A percentile compares a stretch with the other conserved stretches of the same genome.
phyloP scores from a whole-genome alignment of 2,797 vertebrate species.

The Naso thynnoides region DNA sequence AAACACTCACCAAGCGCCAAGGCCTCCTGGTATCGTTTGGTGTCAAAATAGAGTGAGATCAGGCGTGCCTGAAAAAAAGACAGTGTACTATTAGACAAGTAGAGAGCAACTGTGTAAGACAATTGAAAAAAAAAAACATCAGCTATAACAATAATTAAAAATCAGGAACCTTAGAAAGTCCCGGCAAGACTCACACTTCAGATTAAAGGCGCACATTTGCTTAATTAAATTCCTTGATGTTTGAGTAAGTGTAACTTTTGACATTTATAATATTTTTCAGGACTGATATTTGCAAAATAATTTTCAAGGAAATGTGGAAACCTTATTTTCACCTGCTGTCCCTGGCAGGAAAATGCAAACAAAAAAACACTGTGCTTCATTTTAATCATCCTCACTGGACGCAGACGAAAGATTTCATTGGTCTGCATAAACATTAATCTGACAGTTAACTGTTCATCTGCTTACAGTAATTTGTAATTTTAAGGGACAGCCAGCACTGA shows the following conservation, averaged over 20 bases:
- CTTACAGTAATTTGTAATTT: not conserved
- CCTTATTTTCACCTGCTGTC: too few relatives aligned
- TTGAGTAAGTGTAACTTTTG: not conserved
- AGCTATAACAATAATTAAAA: not conserved
- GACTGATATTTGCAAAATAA: not conserved
- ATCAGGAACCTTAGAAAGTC: not conserved
- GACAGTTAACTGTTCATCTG: too few relatives aligned
- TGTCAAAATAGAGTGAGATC: conserved; percentile 98
- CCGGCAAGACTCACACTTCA: not conserved
- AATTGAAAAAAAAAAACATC: not conserved
- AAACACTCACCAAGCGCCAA: conserved; percentile 93
- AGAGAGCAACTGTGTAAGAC: not conserved
- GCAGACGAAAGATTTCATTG: too few relatives aligned
- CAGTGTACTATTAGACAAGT: conserved; percentile 29
- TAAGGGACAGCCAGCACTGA: not conserved
- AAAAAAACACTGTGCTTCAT: too few relatives aligned
- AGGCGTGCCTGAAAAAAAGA: conserved; percentile 89
- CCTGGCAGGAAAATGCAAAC: too few relatives aligned
- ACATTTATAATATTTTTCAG: not conserved
- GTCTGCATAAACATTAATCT: too few relatives aligned
- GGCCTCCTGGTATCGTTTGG: conserved; percentile 98
- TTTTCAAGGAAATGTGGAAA: too few relatives aligned
- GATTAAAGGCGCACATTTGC: not conserved
- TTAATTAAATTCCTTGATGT: not conserved
- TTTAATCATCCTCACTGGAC: too few relatives aligned